Evolutionary conservation across 2,797 vertebrate species (phyloP), one percentile per base, ranked within the genome.

Genomic region (Xiphophorus birchmanni): DNA sequence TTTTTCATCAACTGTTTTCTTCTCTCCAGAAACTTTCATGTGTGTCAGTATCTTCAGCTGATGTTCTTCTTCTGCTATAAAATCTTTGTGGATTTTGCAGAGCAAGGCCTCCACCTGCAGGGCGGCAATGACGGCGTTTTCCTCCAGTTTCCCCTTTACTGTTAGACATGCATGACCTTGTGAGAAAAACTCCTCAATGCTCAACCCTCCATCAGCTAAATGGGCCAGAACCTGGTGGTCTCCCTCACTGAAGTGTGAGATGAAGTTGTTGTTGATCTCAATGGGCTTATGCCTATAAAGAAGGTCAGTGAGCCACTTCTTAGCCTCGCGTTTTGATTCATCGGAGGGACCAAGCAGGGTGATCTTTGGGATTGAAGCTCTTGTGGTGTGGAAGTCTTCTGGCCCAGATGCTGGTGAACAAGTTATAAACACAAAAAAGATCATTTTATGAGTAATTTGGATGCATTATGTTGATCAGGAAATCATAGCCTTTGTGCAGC

Each of bases 61-160:
- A 0, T 0, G 0, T 79, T 94, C 40, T 87, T 96, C 95, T 65
- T 92, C 88, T n/a, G 0, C 77, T 23, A 86, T 80, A 60, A 94
- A 94, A 60, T 95, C 65, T 56, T 82, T 56, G 91, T 96, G 96
- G 80, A 94, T 82, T 0, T 7, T 2, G 78, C 95, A 95, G 58
- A 98, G 95, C 87, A 97, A 84, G 42, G 74, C 80, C 89, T 99
- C 97, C 86, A 96, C 82, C 73, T 88, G 0, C 0, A 99, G 11
- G 21, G 82, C 87, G 0, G 82, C 90, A 74, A 80, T 78, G 1
- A 80, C 84, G 65, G 91, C 73, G 40, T 88, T 26, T 56, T 26
- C 54, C 54, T n/a, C 83, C 40, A 72, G 50, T 0, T 0, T 4
- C 0, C 4, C 97, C 96, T 0, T 52, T 10, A 99, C 87, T 1